phyloP scores from a whole-genome alignment of 2,113 vertebrate species.

The Gambusia affinis region DNA sequence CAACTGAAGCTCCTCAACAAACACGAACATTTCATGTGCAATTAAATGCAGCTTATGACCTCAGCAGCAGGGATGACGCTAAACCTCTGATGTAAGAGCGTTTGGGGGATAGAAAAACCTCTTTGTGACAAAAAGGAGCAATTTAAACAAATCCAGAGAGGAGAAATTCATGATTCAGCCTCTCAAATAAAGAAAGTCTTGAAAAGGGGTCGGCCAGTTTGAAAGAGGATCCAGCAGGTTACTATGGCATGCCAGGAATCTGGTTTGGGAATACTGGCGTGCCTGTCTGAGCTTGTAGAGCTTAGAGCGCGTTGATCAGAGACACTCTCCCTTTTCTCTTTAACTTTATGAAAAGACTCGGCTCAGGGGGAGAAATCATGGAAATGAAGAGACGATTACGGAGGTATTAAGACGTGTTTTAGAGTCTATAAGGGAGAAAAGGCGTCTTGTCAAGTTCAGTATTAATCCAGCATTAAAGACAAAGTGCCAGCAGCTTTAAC shows the following conservation, averaged over 20 bases:
- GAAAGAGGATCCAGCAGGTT: constrained; percentile 77
- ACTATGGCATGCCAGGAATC: constrained; percentile 84
- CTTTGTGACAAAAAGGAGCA: constrained; percentile 9
- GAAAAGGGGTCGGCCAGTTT: constrained; percentile 38
- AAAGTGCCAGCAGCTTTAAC: constrained; percentile 73
- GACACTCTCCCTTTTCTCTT: constrained; percentile 42
- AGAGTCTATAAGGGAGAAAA: constrained; percentile 55
- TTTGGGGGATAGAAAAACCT: constrained; percentile 17
- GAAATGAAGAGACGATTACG: constrained; percentile 54
- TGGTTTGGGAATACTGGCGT: constrained; percentile 70
- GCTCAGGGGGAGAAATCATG: constrained; percentile 26
- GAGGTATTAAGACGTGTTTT: constrained; percentile 48
- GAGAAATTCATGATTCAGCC: constrained; percentile 15
- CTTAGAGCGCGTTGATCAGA: constrained; percentile 52
- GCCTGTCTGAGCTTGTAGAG: constrained; percentile 78
- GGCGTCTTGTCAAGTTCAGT: constrained; percentile 61
- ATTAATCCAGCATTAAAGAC: constrained; percentile 69
- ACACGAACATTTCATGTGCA: constrained; percentile 37
- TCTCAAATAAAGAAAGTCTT: constrained; percentile 14
- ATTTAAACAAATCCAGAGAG: constrained; percentile 2
- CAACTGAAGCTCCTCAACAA: constrained; percentile 37
- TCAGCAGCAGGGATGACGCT: constrained; percentile 16
- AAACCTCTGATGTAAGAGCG: constrained; percentile 4
- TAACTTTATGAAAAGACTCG: constrained; percentile 46
- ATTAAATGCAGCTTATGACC: constrained; percentile 36